phyloP scores from a whole-genome alignment of 92 coral and sea anemone species.

The Desmophyllum pertusum region DNA sequence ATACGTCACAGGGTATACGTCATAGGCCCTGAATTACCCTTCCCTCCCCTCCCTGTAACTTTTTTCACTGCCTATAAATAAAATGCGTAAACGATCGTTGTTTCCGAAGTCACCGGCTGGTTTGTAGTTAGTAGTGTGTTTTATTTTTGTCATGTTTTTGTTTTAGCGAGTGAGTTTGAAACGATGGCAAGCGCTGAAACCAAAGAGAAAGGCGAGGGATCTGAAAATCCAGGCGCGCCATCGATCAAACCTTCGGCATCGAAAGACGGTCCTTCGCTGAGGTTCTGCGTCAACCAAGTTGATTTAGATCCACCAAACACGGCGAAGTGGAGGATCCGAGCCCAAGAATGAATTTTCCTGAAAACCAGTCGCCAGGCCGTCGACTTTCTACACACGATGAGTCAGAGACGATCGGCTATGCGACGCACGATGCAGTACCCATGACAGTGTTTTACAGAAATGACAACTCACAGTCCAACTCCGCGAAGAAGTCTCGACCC shows the following conservation, averaged over 20 bases:
- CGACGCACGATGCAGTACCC: constrained; percentile 96
- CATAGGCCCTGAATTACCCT: background rate
- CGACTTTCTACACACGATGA: constrained; percentile 60
- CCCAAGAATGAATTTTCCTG: constrained; percentile 35
- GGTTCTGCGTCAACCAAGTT: constrained; percentile 33
- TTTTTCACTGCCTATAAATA: too few species aligned
- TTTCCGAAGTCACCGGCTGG: constrained; percentile 19
- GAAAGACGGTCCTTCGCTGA: constrained; percentile 17
- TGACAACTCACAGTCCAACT: constrained; percentile 75
- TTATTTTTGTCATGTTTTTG: constrained; percentile 21
- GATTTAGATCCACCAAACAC: constrained; percentile 10
- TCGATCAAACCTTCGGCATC: constrained; percentile 6
- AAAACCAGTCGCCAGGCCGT: constrained; percentile 34
- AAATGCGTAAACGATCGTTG: background rate
- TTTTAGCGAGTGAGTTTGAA: constrained; percentile 23
- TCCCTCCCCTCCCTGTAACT: constrained; percentile 33
- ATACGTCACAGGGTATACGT: background rate
- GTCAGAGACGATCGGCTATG: constrained; percentile 83
- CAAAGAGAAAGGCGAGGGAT: background rate
- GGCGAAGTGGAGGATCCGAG: background rate
- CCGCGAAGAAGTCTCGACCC: constrained; percentile 75
- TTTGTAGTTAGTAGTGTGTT: background rate
- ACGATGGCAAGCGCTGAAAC: constrained; percentile 10
- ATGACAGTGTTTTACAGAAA: constrained; percentile 97
- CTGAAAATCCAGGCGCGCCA: constrained; percentile 14